Percentiles rank a stretch among this genome's conserved stretches.
Conservation (phyloP, 2,888 invertebrate species). For the Chironomus riparius region DNA sequence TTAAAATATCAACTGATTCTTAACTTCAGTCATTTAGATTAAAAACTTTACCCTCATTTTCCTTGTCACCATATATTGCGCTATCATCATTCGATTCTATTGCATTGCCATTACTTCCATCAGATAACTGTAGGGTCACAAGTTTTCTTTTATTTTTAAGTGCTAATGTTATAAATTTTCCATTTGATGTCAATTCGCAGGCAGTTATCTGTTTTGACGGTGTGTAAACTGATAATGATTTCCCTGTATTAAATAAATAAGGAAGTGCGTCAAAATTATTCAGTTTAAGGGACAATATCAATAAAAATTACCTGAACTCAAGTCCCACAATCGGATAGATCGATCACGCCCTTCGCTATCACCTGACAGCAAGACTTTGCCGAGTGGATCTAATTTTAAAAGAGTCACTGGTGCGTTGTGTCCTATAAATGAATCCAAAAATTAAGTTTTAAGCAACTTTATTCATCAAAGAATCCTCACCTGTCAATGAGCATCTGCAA, state of each 20-base stretch:
- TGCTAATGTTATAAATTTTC: conserved; percentile 59
- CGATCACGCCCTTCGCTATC: conserved; percentile 63
- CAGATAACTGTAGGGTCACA: conserved; percentile 52
- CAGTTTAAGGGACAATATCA: too few species aligned
- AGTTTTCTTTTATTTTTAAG: conserved; percentile 56
- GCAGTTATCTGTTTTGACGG: conserved; percentile 64
- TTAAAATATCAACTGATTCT: background rate
- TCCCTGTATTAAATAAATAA: conserved; percentile 47
- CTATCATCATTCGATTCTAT: conserved; percentile 35
- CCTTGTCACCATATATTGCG: conserved; percentile 46
- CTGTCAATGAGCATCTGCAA: background rate
- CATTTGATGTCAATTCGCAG: conserved; percentile 67
- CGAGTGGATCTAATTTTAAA: conserved; percentile 62
- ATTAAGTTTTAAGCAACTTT: too few species aligned
- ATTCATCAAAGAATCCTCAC: conserved; percentile 28
- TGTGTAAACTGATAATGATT: conserved; percentile 68
- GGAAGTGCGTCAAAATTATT: too few species aligned
- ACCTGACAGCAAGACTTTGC: conserved; percentile 63
- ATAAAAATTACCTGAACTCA: conserved; percentile 54
- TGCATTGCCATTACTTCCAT: conserved; percentile 28
- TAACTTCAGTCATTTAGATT: conserved; percentile 43
- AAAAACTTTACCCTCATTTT: conserved; percentile 51
- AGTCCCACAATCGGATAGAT: conserved; percentile 72
- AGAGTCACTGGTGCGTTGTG: conserved; percentile 69
- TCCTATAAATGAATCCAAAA: conserved; percentile 48